Conservation (phyloP, 2,888 invertebrate species). For the Cryptosula pallasiana region DNA sequence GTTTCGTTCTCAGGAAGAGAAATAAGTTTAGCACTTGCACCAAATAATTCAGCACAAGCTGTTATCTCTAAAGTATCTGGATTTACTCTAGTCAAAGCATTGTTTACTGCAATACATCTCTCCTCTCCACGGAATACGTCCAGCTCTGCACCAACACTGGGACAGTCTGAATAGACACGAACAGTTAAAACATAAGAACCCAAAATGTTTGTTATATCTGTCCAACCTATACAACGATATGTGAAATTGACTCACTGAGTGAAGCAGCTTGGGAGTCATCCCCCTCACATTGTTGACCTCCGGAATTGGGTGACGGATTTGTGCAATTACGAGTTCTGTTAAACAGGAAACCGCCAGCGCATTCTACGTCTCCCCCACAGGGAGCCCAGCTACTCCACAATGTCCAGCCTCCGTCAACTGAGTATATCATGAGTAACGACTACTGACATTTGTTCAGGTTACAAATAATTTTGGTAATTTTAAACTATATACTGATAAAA, state of each 20-base stretch:
- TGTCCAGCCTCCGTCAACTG: too few species aligned
- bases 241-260: background rate
- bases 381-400: too few species aligned
- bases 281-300: background rate
- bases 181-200: too few species aligned
- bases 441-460: too few species aligned
- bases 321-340: background rate
- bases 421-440: too few species aligned
- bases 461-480: too few species aligned
- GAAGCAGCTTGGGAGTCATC: too few species aligned
- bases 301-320: background rate
- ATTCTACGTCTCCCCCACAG: background rate
- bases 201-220: too few species aligned
- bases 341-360: background rate
- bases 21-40: conserved; percentile 7
- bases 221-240: background rate
- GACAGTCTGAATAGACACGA: too few species aligned
- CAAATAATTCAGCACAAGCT: background rate
- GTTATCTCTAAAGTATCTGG: background rate
- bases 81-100: background rate
- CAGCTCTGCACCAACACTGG: background rate
- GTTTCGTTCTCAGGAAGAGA: conserved; percentile 3
- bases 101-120: conserved; percentile 18
- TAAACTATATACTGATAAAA: too few species aligned
- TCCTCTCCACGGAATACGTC: background rate